Evolutionary conservation across 2,888 invertebrate genomes (phyloP).

Genomic region (Brenthis ino): DNA sequence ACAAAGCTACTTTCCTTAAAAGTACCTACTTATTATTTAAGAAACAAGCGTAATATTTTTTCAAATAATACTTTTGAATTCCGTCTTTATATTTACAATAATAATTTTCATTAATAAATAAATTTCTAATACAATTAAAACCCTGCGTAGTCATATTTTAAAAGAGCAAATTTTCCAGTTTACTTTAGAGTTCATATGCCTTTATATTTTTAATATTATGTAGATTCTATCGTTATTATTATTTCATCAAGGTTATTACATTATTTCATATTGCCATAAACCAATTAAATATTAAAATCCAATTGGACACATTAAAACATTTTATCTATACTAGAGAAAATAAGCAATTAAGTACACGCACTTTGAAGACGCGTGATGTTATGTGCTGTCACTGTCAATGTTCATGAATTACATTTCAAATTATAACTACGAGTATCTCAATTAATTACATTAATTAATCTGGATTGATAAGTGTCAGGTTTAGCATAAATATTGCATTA

Average conservation of each 20-base stretch:
- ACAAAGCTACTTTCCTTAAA: slow-evolving; percentile 5
- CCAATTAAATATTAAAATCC: slow-evolving; percentile 9
- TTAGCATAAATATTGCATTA: slow-evolving; percentile 14
- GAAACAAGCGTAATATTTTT: neutral
- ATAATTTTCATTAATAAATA: too few relatives aligned
- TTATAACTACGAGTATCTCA: slow-evolving; percentile 16
- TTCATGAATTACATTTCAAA: slow-evolving; percentile 33
- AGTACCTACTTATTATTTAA: slow-evolving; percentile 3
- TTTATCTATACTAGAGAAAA: slow-evolving; percentile 36
- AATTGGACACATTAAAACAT: slow-evolving; percentile 15
- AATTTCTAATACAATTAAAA: too few relatives aligned
- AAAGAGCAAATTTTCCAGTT: too few relatives aligned
- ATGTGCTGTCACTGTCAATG: slow-evolving; percentile 29
- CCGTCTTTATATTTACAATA: too few relatives aligned
- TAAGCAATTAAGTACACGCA: slow-evolving; percentile 35
- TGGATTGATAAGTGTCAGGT: slow-evolving; percentile 12
- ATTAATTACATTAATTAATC: slow-evolving; percentile 28
- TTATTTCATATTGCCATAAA: slow-evolving; percentile 7
- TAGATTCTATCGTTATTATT: neutral
- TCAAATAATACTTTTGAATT: neutral
- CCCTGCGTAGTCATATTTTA: too few relatives aligned
- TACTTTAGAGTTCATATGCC: too few relatives aligned
- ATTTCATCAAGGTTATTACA: neutral
- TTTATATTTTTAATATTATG: too few relatives aligned
- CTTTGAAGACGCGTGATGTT: slow-evolving; percentile 30